Conservation (phyloP, 2,888 invertebrate genomes). For the Erannis defoliaria region DNA sequence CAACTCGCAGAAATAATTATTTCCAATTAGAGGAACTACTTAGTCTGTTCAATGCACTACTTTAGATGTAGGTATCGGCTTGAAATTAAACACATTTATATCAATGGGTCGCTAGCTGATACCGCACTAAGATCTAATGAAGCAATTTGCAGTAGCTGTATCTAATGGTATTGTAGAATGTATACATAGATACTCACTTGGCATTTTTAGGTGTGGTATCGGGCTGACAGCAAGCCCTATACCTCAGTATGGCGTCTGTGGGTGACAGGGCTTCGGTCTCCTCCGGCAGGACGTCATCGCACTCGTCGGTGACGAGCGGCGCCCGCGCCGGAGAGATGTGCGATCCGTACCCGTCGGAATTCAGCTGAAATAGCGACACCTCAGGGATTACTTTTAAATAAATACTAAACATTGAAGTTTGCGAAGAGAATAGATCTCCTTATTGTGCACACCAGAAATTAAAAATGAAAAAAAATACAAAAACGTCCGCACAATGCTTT, state of each 20-base stretch:
- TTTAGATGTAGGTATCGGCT: too few relatives aligned
- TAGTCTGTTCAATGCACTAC: too few relatives aligned
- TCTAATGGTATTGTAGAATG: not conserved
- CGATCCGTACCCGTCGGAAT: slow-evolving; percentile 94
- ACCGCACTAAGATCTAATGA: too few relatives aligned
- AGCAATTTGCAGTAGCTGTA: too few relatives aligned
- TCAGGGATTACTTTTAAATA: slow-evolving; percentile 27
- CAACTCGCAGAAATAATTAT: too few relatives aligned
- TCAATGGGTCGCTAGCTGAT: too few relatives aligned
- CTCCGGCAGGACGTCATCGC: slow-evolving; percentile 90
- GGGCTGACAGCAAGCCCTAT: slow-evolving; percentile 81
- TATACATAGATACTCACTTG: slow-evolving; percentile 91
- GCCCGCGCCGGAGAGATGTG: slow-evolving; percentile 95
- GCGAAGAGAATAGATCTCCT: too few relatives aligned
- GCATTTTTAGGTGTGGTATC: slow-evolving; percentile 93
- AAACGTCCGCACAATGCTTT: not conserved
- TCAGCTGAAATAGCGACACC: slow-evolving; percentile 86
- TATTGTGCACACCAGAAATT: too few relatives aligned
- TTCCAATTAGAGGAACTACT: too few relatives aligned
- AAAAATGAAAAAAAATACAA: too few relatives aligned
- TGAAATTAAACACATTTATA: too few relatives aligned
- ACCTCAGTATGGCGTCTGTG: slow-evolving; percentile 73
- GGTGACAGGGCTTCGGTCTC: slow-evolving; percentile 88
- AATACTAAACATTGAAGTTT: too few relatives aligned
- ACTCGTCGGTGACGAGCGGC: slow-evolving; percentile 92